Conservation (phyloP, 1,140 invertebrate species). For the Lepidostoma basale region DNA sequence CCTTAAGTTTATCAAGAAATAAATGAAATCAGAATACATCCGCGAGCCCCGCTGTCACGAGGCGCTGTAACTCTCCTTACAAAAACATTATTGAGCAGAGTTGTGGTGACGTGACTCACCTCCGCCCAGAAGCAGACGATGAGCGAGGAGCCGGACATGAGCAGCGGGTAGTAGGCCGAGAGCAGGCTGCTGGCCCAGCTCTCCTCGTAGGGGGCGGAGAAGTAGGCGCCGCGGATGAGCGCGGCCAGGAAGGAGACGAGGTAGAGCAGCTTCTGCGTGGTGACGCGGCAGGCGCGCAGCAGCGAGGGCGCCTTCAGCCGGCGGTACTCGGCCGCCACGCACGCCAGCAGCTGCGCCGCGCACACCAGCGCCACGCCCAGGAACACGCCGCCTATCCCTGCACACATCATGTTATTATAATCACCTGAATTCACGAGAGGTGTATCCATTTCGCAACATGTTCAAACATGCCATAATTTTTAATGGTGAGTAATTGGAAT, state of each 20-base stretch:
- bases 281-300: constrained; percentile 81
- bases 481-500: no score
- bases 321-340: constrained; percentile 81
- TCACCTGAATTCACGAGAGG: no score
- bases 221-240: constrained; percentile 84
- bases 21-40: no score
- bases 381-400: constrained; percentile 81
- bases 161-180: constrained; percentile 88
- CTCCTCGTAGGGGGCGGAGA: constrained; percentile 67
- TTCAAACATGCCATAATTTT: no score
- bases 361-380: constrained; percentile 85
- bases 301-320: constrained; percentile 82
- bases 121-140: constrained; percentile 96
- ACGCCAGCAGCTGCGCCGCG: constrained; percentile 84
- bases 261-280: constrained; percentile 91
- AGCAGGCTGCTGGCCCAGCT: constrained; percentile 84
- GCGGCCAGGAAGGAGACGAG: constrained; percentile 88
- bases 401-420: no score
- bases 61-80: no score
- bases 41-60: no score
- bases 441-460: no score
- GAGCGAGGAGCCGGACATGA: constrained; percentile 87
- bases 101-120: constrained; percentile 63
- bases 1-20: no score
- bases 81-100: no score